Evolutionary conservation across 2,888 invertebrate species (phyloP).

Genomic region (Phania funesta): DNA sequence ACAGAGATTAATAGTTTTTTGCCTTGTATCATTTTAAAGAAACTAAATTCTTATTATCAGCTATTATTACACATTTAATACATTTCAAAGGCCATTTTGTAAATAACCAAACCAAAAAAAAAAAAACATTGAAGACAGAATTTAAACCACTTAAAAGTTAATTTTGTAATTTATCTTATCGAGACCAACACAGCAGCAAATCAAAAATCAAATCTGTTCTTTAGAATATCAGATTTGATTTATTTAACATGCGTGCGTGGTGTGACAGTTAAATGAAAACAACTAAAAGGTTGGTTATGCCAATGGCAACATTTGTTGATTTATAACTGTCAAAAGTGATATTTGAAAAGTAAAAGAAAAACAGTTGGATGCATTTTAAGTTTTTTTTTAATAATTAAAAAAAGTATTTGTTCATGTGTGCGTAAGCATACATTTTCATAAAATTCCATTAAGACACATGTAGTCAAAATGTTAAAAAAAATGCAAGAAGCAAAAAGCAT

Average conservation of each 20-base stretch:
- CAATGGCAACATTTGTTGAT: constrained; percentile 54
- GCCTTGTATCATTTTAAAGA: constrained; percentile 18
- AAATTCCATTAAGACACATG: constrained; percentile 41
- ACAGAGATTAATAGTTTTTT: neutral
- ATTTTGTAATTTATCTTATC: constrained; percentile 54
- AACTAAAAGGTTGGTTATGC: constrained; percentile 38
- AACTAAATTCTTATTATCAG: constrained; percentile 24
- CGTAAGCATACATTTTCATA: constrained; percentile 34
- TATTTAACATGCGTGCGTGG: constrained; percentile 45
- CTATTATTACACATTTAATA: neutral
- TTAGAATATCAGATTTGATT: constrained; percentile 45
- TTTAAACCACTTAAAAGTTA: constrained; percentile 16
- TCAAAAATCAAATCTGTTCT: neutral
- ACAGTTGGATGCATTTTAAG: neutral
- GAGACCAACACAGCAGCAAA: neutral
- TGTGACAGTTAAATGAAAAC: constrained; percentile 34
- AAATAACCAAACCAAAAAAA: constrained; percentile 9
- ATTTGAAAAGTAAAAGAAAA: neutral
- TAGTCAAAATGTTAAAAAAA: constrained; percentile 22
- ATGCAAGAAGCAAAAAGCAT: neutral
- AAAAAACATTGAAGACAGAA: neutral
- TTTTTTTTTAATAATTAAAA: neutral
- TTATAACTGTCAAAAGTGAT: constrained; percentile 55
- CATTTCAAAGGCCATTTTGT: neutral
- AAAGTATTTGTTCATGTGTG: neutral